A percentile compares a stretch with the other conserved stretches of the same genome.
Evolutionary conservation across 2,888 invertebrate genomes (phyloP).

Genomic region (Melieria crassipennis): DNA sequence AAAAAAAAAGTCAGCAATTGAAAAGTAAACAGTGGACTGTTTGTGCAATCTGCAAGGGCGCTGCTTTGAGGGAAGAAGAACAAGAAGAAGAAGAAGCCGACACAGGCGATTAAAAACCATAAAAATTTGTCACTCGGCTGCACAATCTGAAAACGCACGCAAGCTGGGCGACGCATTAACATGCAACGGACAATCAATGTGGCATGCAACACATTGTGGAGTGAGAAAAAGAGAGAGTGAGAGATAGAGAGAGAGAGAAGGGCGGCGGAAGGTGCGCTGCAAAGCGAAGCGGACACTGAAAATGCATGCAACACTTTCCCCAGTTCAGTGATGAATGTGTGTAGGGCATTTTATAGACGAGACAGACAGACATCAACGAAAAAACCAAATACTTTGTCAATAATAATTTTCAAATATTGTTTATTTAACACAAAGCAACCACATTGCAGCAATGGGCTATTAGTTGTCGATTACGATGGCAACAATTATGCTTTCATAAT

Average conservation of each 20-base stretch:
- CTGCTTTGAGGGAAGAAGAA: too few relatives aligned
- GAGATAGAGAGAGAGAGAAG: neutral
- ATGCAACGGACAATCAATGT: neutral
- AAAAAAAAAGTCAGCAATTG: neutral
- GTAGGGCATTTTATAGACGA: neutral
- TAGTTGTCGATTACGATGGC: too few relatives aligned
- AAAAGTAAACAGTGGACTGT: too few relatives aligned
- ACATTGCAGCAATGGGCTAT: too few relatives aligned
- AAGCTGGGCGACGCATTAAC: neutral
- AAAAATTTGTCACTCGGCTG: constrained; percentile 4
- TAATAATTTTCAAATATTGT: neutral
- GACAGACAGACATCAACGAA: neutral
- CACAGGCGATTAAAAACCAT: neutral
- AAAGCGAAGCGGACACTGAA: too few relatives aligned
- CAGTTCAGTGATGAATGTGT: too few relatives aligned
- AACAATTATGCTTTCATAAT: too few relatives aligned
- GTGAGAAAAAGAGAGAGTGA: neutral
- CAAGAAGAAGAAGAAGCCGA: too few relatives aligned
- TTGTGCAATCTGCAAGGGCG: too few relatives aligned
- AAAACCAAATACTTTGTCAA: neutral
- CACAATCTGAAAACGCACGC: neutral
- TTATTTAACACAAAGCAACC: too few relatives aligned
- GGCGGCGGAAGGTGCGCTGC: too few relatives aligned
- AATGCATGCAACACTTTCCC: neutral
- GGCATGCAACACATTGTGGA: neutral